Conservation (phyloP, 2,113 vertebrate species). For the Galbula dea region DNA sequence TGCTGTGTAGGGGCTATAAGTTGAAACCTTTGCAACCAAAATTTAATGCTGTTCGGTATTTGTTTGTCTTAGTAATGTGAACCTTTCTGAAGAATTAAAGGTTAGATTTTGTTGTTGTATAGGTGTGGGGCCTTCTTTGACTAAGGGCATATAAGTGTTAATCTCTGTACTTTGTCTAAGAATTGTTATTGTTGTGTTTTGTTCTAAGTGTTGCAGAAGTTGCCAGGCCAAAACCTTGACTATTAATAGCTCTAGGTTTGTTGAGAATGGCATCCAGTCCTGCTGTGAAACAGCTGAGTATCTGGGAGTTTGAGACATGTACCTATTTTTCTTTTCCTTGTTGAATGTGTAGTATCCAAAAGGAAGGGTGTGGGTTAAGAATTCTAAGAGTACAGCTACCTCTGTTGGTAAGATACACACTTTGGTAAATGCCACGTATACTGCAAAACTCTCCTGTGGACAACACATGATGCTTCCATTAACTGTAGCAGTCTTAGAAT, state of each 20-base stretch:
- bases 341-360: neutral
- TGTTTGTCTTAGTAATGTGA: neutral
- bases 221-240: neutral
- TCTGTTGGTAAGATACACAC: neutral
- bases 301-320: neutral
- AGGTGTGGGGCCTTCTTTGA: neutral
- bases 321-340: neutral
- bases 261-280: neutral
- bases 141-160: rapidly evolving
- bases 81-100: neutral
- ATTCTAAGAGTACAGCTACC: neutral
- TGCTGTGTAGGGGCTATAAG: neutral
- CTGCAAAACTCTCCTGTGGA: neutral
- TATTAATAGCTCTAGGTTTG: constrained; percentile 17
- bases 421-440: neutral
- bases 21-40: neutral
- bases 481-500: neutral
- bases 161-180: neutral
- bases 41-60: neutral
- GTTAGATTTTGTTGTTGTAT: neutral
- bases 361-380: neutral
- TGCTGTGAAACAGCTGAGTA: neutral
- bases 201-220: neutral
- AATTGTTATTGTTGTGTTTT: neutral
- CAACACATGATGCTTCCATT: neutral